Evolutionary conservation across 2,113 vertebrate species (phyloP).

Genomic region (Ictidomys tridecemlineatus): DNA sequence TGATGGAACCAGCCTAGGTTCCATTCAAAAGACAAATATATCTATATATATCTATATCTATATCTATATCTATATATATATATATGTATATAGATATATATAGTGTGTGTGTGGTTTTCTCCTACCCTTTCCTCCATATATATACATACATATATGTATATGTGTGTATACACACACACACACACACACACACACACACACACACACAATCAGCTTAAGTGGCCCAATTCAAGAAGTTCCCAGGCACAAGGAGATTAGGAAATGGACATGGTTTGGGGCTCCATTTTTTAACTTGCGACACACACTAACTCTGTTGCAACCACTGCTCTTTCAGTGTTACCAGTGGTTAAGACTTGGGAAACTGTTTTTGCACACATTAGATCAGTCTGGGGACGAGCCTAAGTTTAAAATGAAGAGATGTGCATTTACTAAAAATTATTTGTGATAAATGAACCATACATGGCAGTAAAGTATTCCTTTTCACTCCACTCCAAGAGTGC

Average conservation of each 20-base stretch:
- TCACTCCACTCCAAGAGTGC: background rate
- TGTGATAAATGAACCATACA: background rate
- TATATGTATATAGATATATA: too few relatives aligned
- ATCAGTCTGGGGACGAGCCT: too few relatives aligned
- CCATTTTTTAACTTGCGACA: background rate
- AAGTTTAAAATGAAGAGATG: background rate
- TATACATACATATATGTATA: too few relatives aligned
- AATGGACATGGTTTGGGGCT: background rate
- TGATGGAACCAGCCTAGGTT: too few relatives aligned
- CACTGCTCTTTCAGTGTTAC: background rate
- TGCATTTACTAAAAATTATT: background rate
- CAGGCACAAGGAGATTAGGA: background rate
- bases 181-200: background rate
- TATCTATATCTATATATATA: too few relatives aligned
- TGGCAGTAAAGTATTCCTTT: background rate
- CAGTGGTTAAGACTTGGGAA: background rate
- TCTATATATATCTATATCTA: too few relatives aligned
- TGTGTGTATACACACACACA: background rate
- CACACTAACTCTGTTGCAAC: background rate
- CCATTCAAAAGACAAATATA: too few relatives aligned
- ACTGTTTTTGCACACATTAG: background rate
- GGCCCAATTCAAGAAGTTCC: background rate
- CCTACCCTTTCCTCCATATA: too few relatives aligned
- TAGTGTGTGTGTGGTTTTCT: too few relatives aligned
- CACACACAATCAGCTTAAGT: background rate